Base-by-base conservation (phyloP, 1,140 invertebrate genomes). In the Tetramorium simillimum region DNA sequence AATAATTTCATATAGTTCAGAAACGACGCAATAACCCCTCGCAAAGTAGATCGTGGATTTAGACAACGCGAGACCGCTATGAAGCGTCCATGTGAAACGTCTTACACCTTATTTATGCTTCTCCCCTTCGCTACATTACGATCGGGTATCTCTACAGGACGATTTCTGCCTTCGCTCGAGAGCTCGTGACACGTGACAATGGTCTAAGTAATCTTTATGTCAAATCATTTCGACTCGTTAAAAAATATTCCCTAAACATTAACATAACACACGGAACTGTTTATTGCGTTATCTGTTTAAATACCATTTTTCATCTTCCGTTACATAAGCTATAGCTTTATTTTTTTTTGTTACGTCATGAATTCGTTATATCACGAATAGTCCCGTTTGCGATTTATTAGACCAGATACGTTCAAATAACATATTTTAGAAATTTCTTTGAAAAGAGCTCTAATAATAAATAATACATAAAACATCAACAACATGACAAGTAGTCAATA, bases 21-120 rank as follows among this genome's bases (percentile, higher is more conserved):
- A 43, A 46, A 46, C 37, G 67, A 24, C 1, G 62, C 62, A 63
- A 60, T 46, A 58, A 82, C 18, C 24, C 37, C 21, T 21, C 21
- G 78, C 33, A 14, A 69, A 69, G 33, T 46, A 70, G 51, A 82
- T 82, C 63, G 49, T n/a, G 40, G 49, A 72, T 58, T 46, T 81
- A 43, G 24, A 21, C 21, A n/a, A 58, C 21, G 16, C 10, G 16
- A 58, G 24, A 24, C 12, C 16, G 16, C 10, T 56, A 37, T 24
- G 37, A 70, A n/a, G 6, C 18, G n/a, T 80, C 40, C 46, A 28
- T 3, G 63, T 40, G 46, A 69, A 33, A 46, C 14, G 46, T 67
- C 16, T 69, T 69, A 12, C 28, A 21, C n/a, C 10, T 70, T 56
- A 62, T 82, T 73, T 82, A 82, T 33, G 53, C 14, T 53, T 24